Evolutionary conservation across 2,888 invertebrate species (phyloP).

Genomic region (Boloria selene): DNA sequence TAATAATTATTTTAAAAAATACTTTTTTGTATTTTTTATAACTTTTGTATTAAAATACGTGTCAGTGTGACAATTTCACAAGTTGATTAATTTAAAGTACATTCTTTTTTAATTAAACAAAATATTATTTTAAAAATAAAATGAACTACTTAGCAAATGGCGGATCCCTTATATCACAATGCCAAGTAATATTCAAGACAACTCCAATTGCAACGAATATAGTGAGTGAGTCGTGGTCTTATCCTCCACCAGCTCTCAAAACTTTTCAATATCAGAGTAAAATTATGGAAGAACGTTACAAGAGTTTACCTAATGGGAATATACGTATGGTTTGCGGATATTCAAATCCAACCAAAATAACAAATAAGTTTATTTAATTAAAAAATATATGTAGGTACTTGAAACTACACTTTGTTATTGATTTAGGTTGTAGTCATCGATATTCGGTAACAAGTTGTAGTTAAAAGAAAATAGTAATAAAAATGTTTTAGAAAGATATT

Average conservation of each 20-base stretch:
- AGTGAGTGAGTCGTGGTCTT: slow-evolving; percentile 33
- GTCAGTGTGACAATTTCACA: neutral
- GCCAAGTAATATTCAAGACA: slow-evolving; percentile 56
- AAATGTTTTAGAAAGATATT: no score
- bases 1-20: no score
- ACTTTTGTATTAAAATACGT: no score
- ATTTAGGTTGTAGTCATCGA: neutral
- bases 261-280: slow-evolving; percentile 42
- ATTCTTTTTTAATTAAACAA: neutral
- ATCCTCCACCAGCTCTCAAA: slow-evolving; percentile 42
- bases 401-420: neutral
- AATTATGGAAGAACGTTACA: slow-evolving; percentile 39
- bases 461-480: no score
- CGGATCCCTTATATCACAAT: slow-evolving; percentile 54
- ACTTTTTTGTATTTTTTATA: no score
- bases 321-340: slow-evolving; percentile 39
- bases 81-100: neutral
- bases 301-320: slow-evolving; percentile 43
- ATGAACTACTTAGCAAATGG: slow-evolving; percentile 67
- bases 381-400: neutral
- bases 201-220: slow-evolving; percentile 56
- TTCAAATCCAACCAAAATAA: slow-evolving; percentile 27
- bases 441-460: no score
- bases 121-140: slow-evolving; percentile 20
- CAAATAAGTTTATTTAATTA: slow-evolving; percentile 8